Evolutionary conservation across 2,113 vertebrate species (phyloP).

Genomic region (Acrocephalus arundinaceus): DNA sequence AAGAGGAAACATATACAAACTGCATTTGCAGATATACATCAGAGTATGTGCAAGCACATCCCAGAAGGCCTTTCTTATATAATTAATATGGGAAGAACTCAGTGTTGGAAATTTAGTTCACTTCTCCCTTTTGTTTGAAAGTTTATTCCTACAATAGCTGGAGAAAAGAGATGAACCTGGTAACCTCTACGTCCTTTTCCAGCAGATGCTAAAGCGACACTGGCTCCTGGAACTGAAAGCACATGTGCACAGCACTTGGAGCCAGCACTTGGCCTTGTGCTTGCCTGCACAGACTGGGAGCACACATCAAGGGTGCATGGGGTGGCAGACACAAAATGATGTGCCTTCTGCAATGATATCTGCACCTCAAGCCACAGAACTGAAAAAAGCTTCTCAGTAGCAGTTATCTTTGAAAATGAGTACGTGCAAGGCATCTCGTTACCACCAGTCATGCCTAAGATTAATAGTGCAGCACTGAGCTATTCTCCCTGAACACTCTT

Average conservation of each 20-base stretch:
- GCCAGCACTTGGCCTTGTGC: not conserved
- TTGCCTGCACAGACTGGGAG: not conserved
- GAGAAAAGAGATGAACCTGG: not conserved
- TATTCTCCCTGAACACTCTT: not conserved
- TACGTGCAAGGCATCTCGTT: not conserved
- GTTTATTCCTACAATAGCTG: not conserved
- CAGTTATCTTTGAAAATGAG: conserved; percentile 7
- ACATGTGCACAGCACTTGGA: not conserved
- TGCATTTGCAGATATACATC: not conserved
- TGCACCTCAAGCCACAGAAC: not conserved
- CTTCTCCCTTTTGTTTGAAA: not conserved
- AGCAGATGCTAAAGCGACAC: not conserved
- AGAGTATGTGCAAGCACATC: not conserved
- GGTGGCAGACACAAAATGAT: not conserved
- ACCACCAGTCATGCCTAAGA: conserved; percentile 9
- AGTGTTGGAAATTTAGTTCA: not conserved
- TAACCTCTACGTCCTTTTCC: not conserved
- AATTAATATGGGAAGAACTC: not conserved
- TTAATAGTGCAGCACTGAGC: conserved; percentile 17
- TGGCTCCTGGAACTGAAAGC: not conserved
- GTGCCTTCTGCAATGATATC: not conserved
- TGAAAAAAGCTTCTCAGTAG: not conserved
- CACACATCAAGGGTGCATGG: not conserved
- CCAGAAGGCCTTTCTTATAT: not conserved
- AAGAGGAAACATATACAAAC: not conserved